Percentiles rank a stretch among this genome's conserved stretches.
phyloP scores from a whole-genome alignment of 2,888 invertebrate genomes.

The Scaptomyza tumidula region DNA sequence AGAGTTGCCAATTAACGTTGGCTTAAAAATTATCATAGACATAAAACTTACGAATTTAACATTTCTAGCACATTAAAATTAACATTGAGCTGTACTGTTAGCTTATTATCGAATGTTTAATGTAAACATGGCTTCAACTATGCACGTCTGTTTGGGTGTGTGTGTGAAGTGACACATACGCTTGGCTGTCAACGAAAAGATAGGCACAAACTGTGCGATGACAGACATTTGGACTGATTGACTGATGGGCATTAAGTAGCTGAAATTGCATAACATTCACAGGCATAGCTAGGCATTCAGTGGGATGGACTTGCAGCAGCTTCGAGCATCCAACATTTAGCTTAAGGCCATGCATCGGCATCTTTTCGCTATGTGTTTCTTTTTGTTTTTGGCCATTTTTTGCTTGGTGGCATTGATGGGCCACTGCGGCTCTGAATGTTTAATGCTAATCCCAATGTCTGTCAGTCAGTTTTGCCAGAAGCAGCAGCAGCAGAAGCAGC shows the following conservation, averaged over 20 bases:
- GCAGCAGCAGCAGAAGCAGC: constrained; percentile 8
- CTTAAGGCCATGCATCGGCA: constrained; percentile 20
- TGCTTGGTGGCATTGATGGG: constrained; percentile 46
- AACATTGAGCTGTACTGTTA: not conserved
- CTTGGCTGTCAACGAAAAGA: constrained; percentile 23
- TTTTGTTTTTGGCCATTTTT: constrained; percentile 22
- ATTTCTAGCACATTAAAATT: constrained; percentile 1
- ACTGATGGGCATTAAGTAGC: constrained; percentile 80
- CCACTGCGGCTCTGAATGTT: constrained; percentile 52
- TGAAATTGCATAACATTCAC: constrained; percentile 74
- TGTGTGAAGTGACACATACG: not conserved
- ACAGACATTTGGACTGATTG: constrained; percentile 76
- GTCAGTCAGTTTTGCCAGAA: constrained; percentile 56
- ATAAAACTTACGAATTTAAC: not conserved
- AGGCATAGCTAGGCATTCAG: not conserved
- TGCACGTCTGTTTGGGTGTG: not conserved
- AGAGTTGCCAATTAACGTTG: constrained; percentile 5
- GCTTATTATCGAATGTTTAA: not conserved
- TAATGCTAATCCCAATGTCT: constrained; percentile 79
- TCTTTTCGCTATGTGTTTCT: constrained; percentile 22
- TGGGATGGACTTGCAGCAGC: not conserved
- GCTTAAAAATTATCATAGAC: not conserved
- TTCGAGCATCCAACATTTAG: not conserved
- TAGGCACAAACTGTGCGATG: constrained; percentile 53
- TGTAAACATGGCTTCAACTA: constrained; percentile 9